Evolutionary conservation across 2,113 vertebrate species (phyloP).

Genomic region (Apus apus): DNA sequence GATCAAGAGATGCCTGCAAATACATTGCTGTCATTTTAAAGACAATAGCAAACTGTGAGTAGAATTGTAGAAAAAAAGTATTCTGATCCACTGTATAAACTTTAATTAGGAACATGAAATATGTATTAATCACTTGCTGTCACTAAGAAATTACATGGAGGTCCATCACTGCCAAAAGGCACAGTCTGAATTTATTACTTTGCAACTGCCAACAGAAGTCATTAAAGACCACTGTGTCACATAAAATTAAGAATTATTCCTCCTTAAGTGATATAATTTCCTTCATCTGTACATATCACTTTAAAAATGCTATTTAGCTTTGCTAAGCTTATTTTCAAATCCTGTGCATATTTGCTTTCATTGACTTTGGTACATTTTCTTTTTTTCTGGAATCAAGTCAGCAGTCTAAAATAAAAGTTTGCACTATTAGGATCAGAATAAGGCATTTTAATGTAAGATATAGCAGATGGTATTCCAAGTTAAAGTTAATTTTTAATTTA

Average conservation of each 20-base stretch:
- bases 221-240: not conserved
- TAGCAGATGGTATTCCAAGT: not conserved
- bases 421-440: not conserved
- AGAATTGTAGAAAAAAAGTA: not conserved
- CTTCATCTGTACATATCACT: not conserved
- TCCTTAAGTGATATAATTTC: not conserved
- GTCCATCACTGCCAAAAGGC: not conserved
- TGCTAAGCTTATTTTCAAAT: not conserved
- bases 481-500: not conserved
- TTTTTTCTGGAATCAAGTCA: not conserved
- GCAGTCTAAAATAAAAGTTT: not conserved
- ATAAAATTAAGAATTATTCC: not conserved
- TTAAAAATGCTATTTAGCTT: not conserved
- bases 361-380: not conserved
- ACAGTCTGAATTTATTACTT: not conserved
- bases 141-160: conserved; percentile 15
- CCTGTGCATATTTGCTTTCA: not conserved
- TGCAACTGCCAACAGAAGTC: not conserved
- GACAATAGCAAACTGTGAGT: not conserved
- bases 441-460: not conserved
- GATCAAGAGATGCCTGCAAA: not conserved
- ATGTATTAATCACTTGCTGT: not conserved
- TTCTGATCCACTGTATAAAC: not conserved
- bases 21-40: not conserved
- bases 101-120: not conserved